These are phyloP conservation scores for Automeris io DNA, from an alignment of 2,888 invertebrate genomes.

Conservation along the genomic window DNA sequence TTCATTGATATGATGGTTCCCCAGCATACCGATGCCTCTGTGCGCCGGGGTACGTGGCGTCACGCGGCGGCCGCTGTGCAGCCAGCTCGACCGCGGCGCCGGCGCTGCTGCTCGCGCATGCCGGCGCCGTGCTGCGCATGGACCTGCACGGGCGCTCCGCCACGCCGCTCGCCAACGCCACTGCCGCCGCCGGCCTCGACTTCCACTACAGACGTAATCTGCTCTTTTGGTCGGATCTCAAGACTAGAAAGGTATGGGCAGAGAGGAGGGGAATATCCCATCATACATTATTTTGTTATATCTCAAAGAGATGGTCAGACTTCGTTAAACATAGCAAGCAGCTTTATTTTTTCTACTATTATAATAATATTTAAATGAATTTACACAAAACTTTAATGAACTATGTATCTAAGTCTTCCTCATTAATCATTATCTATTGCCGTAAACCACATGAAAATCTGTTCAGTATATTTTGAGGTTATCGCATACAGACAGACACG, in stretches of 20 bases:
- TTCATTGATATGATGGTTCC: too few relatives aligned
- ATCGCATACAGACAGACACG: too few relatives aligned
- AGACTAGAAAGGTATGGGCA: slow-evolving; percentile 84
- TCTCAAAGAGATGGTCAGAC: too few relatives aligned
- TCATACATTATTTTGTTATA: too few relatives aligned
- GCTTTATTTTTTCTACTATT: too few relatives aligned
- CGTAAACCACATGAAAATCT: too few relatives aligned
- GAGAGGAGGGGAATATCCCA: too few relatives aligned
- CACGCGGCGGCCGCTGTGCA: slow-evolving; percentile 78
- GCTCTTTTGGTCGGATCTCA: slow-evolving; percentile 93
- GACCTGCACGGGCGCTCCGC: slow-evolving; percentile 79
- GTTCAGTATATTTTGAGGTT: too few relatives aligned
- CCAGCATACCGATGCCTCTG: slow-evolving; percentile 89
- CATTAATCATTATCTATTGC: too few relatives aligned
- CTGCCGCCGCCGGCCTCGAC: slow-evolving; percentile 90
- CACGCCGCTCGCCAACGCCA: slow-evolving; percentile 85
- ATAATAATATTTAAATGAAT: too few relatives aligned
- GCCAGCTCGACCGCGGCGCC: slow-evolving; percentile 75
- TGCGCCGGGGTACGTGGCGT: slow-evolving; percentile 83
- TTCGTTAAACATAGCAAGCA: too few relatives aligned
- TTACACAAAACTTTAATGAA: too few relatives aligned
- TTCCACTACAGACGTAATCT: slow-evolving; percentile 86
- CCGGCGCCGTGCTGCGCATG: slow-evolving; percentile 82
- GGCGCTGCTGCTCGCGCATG: slow-evolving; percentile 73
- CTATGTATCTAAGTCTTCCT: background rate